Conservation (phyloP, 2,797 vertebrate genomes). For the Sorex maritimensis region DNA sequence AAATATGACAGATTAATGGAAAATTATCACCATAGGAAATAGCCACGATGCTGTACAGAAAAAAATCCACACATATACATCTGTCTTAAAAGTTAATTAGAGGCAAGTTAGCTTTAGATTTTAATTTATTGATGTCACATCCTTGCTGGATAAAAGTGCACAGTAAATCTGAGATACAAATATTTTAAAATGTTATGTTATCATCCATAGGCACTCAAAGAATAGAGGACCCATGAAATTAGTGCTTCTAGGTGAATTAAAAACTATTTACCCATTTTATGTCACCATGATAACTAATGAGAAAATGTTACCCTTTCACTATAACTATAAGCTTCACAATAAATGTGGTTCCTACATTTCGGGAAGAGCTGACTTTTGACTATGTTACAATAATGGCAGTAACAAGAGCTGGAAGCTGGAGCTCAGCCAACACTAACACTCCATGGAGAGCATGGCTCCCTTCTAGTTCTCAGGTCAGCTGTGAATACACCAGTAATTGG, state of each 20-base stretch:
- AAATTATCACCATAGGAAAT: slow-evolving; percentile 41
- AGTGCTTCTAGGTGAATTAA: neutral
- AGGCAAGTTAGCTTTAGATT: slow-evolving; percentile 14
- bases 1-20: slow-evolving; percentile 47
- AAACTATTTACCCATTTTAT: neutral
- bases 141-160: slow-evolving; percentile 51
- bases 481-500: slow-evolving; percentile 6
- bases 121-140: slow-evolving; percentile 53
- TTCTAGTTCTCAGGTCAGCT: neutral
- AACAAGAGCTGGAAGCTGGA: neutral
- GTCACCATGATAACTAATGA: neutral
- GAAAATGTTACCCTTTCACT: slow-evolving; percentile 8
- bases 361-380: neutral
- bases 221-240: neutral
- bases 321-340: neutral
- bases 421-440: neutral
- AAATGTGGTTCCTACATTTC: neutral
- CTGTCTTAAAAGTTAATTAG: slow-evolving; percentile 20
- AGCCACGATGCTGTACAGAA: neutral
- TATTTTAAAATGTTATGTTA: slow-evolving; percentile 19
- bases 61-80: neutral
- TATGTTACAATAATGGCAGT: neutral
- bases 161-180: slow-evolving; percentile 26
- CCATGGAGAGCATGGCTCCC: neutral
- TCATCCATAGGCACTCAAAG: neutral